Base-by-base conservation (phyloP, 1,140 invertebrate species). In the Holotrichia oblita region DNA sequence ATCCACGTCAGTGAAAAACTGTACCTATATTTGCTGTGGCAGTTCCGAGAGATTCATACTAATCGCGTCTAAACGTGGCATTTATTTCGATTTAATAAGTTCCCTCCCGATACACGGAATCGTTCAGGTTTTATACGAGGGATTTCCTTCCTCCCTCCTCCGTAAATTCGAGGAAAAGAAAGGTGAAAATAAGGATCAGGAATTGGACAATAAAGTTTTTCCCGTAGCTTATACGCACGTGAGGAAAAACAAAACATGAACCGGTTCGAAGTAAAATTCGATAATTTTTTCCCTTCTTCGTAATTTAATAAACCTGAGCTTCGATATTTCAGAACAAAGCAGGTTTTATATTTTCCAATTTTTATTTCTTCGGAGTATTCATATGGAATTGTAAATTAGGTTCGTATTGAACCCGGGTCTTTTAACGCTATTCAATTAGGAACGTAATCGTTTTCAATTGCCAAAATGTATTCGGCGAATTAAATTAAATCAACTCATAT, bases 161-260 rank as follows among this genome's bases (percentile, higher is more conserved):
- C n/a, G n/a, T n/a, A n/a, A n/a, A n/a, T n/a, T n/a, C 17, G 20
- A 69, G 22, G 22, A 17, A 69, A 69, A 69, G 61, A 69, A 14
- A 69, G 61, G 61, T 69, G 27, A 69, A 69, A 69, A 34, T 69
- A 34, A 69, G 61, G 61, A 22, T 34, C 61, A 69, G 27, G 14
- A 24, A 69, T 27, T 69, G 61, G 22, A 69, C 61, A 69, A 69
- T 69, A 69, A 69, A 69, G 20, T 69, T 69, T 69, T 12, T 34
- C 22, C 10, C 27, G 27, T 34, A 34, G 7, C 61, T 22, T 17
- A 69, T 22, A 27, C 61, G 61, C 22, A 69, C 48, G 48, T 20
- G 12, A 69, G 61, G n/a, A 20, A 20, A 69, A 69, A 27, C 61
- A 69, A 64, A 69, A 69, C 61, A 22, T 69, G n/a, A 6, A 14